Conservation (phyloP, 2,797 vertebrate genomes). For the Psittacula echo region DNA sequence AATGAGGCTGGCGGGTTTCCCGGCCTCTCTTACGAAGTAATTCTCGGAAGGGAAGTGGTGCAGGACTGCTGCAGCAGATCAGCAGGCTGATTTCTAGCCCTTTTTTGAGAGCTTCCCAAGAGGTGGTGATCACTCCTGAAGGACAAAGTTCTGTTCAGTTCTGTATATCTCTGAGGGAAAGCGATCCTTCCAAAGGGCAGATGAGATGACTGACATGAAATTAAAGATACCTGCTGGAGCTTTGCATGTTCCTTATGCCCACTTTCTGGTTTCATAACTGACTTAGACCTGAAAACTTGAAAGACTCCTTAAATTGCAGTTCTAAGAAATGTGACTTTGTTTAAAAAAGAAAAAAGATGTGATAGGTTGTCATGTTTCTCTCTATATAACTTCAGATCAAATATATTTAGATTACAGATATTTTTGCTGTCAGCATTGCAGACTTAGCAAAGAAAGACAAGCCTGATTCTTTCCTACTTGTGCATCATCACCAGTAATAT, state of each 20-base stretch:
- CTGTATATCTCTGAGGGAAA: neutral
- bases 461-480: conserved; percentile 27
- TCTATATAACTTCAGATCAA: conserved; percentile 57
- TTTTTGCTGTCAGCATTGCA: conserved; percentile 52
- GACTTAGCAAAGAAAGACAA: conserved; percentile 41
- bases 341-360: conserved; percentile 45
- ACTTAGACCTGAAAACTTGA: conserved; percentile 60
- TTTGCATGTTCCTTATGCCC: neutral
- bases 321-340: conserved; percentile 48
- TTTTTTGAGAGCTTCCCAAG: neutral
- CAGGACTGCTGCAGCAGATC: neutral
- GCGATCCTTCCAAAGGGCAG: neutral
- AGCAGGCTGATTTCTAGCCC: neutral
- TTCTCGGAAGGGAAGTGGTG: neutral
- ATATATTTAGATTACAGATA: conserved; percentile 66
- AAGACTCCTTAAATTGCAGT: conserved; percentile 42
- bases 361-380: conserved; percentile 65
- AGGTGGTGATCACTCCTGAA: neutral
- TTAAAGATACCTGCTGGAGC: neutral
- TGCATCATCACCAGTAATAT: neutral
- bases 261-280: conserved; percentile 29
- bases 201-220: neutral
- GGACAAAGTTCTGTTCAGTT: neutral
- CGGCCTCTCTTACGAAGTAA: neutral
- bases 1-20: neutral